Evolutionary conservation across 2,888 invertebrate species (phyloP).

Genomic region (Nycteola revayana): DNA sequence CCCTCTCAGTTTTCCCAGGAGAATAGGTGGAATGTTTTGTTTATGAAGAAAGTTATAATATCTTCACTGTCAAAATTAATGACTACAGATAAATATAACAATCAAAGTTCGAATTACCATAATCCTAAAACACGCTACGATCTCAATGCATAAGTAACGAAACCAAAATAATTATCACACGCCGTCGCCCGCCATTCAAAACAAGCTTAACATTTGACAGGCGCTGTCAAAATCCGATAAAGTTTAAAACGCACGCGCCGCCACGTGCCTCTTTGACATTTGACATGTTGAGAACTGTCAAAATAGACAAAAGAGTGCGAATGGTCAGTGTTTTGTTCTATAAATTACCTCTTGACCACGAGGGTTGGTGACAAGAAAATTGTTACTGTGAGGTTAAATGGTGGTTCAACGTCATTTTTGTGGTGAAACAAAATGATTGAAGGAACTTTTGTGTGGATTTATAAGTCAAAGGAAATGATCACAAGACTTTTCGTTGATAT

Average conservation of each 20-base stretch:
- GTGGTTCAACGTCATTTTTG: too few species aligned
- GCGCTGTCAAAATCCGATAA: constrained; percentile 64
- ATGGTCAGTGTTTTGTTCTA: constrained; percentile 54
- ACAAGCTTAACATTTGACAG: constrained; percentile 55
- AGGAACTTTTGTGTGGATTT: too few species aligned
- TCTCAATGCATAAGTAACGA: constrained; percentile 19
- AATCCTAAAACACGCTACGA: not conserved
- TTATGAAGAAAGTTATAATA: too few species aligned
- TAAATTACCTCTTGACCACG: constrained; percentile 55
- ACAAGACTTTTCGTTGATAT: too few species aligned
- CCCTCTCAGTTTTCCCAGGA: too few species aligned
- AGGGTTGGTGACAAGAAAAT: constrained; percentile 35
- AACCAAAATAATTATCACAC: constrained; percentile 38
- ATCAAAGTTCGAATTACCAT: not conserved
- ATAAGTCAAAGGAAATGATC: too few species aligned
- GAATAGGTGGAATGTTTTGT: too few species aligned
- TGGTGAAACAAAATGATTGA: too few species aligned
- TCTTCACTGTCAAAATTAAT: too few species aligned
- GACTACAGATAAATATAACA: too few species aligned
- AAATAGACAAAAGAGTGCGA: constrained; percentile 47
- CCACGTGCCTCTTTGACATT: constrained; percentile 66
- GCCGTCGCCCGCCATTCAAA: constrained; percentile 44
- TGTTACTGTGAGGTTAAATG: constrained; percentile 5
- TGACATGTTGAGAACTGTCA: constrained; percentile 65
- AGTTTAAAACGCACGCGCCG: constrained; percentile 69